Evolutionary conservation across 2,113 vertebrate genomes (phyloP), one percentile per base, ranked within the genome.

Genomic region (Ceratotherium simum): DNA sequence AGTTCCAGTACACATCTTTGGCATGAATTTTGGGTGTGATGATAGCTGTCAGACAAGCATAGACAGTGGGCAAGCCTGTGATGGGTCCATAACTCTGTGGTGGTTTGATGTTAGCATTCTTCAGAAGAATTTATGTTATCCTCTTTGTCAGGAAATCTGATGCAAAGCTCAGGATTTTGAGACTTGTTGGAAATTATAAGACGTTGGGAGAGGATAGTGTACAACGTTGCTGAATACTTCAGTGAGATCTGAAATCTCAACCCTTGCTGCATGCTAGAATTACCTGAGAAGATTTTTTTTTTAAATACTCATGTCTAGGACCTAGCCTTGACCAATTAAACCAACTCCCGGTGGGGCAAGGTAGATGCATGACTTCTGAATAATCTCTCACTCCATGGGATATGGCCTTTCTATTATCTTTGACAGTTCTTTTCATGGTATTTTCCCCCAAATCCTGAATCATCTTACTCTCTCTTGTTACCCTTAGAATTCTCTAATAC

Each of bases 101-200:
- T 65, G 54, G n/a, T 13, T 67, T 86, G 39, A 62, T 31, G 48
- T 70, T 78, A 89, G 78, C 46, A 42, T 87, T 73, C 73, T 46
- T 76, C 56, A 25, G 90, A 60, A 94, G 60, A 91, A 96, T 96
- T 89, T 86, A 86, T 96, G 36, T 78, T 84, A 90, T 23, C 79
- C 1, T 46, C 58, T 94, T 81, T 88, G 65, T 89, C 83, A 94
- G 72, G 6, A 82, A 84, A 51, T 54, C 58, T 93, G 56, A 83
- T 67, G 13, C 16, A 88, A 96, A 91, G n/a, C 64, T 85, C 46
- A 67, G 56, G 39, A 65, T 90, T 75, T 76, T 92, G 67, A 94
- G 65, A 96, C 78, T 25, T 95, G 72, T 33, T 96, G 46, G 36
- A 72, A 80, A 96, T 39, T 76, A 51, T 58, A 67, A 87, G n/a